phyloP scores from a whole-genome alignment of 92 coral and sea anemone species.

The Paragorgia papillata region DNA sequence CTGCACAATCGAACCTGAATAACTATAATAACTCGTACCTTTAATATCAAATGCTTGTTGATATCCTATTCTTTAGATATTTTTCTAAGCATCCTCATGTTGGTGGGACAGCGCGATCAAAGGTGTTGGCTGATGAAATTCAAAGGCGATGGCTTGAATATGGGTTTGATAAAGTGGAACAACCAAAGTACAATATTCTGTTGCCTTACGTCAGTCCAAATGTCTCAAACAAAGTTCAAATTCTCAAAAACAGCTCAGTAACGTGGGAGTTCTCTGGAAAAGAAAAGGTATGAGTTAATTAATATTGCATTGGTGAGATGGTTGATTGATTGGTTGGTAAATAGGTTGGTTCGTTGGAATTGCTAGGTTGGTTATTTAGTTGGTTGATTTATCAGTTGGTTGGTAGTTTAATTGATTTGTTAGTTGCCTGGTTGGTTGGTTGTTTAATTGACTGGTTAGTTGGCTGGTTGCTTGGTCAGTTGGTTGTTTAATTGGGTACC shows the following conservation, averaged over 20 bases:
- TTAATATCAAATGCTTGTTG: neutral
- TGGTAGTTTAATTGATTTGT: no score
- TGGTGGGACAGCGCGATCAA: conserved; percentile 75
- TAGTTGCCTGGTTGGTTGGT: no score
- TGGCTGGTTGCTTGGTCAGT: no score
- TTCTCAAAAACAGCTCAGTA: conserved; percentile 48
- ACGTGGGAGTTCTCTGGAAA: conserved; percentile 62
- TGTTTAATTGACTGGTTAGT: no score
- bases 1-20: no score
- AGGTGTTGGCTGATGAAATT: conserved; percentile 73
- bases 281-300: conserved; percentile 61
- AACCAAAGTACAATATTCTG: conserved; percentile 78
- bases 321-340: no score
- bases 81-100: conserved; percentile 76
- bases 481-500: no score
- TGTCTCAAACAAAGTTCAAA: conserved; percentile 63
- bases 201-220: conserved; percentile 72
- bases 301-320: no score
- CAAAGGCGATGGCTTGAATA: conserved; percentile 67
- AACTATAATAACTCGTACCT: neutral
- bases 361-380: no score
- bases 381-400: no score
- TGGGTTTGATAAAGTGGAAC: conserved; percentile 86
- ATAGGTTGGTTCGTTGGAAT: no score
- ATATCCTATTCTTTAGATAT: conserved; percentile 41